A percentile compares a stretch with the other conserved stretches of the same genome.
Conservation (phyloP, 2,888 invertebrate species). For the Cetonia aurata region DNA sequence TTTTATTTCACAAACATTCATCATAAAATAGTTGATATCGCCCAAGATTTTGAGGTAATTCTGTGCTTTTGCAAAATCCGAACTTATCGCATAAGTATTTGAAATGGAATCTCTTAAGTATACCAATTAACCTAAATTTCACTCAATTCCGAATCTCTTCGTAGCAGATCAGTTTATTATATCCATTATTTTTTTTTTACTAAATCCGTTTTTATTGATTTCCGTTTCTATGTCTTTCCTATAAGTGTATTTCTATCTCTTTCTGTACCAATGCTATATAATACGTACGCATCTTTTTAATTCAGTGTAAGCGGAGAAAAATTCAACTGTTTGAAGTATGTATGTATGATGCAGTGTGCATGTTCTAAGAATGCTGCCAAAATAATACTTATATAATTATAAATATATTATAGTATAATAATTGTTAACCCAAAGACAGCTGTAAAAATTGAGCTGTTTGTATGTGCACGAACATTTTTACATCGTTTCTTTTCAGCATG, state of each 20-base stretch:
- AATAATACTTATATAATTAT: neutral
- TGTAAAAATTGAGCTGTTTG: constrained; percentile 25
- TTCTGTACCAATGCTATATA: neutral
- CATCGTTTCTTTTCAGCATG: constrained; percentile 11
- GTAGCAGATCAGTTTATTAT: neutral
- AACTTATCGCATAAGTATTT: neutral
- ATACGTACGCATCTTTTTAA: neutral
- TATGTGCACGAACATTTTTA: constrained; percentile 8
- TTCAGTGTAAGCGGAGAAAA: constrained; percentile 1
- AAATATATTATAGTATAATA: constrained; percentile 9
- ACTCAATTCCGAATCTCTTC: constrained; percentile 1
- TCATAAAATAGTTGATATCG: too few species aligned
- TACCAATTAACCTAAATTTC: constrained; percentile 2
- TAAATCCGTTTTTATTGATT: constrained; percentile 51
- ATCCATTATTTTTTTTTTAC: constrained; percentile 20
- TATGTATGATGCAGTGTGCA: constrained; percentile 4
- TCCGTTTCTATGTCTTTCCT: neutral
- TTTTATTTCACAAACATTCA: too few species aligned
- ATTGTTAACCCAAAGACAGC: constrained; percentile 39
- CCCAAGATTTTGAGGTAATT: too few species aligned
- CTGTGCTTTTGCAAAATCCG: too few species aligned
- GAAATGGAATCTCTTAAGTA: constrained; percentile 4
- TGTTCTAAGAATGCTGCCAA: constrained; percentile 32
- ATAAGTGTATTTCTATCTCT: neutral
- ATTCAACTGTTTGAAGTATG: neutral